These are phyloP conservation scores for Cherax destructor DNA, from an alignment of 1,140 invertebrate species.

Conservation along the genomic window DNA sequence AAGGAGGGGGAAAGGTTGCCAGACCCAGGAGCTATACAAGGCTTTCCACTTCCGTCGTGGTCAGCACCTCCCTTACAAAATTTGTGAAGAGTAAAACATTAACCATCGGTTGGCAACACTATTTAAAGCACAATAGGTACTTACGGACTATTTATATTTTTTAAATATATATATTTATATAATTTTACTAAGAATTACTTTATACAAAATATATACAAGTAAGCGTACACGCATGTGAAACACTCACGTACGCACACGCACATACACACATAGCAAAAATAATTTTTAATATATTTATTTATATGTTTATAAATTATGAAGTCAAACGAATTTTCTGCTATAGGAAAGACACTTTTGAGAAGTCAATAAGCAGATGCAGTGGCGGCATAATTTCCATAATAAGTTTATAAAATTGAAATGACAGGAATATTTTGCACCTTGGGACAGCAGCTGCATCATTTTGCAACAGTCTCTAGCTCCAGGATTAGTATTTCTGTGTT, in stretches of 20 bases:
- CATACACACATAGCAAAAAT: not conserved
- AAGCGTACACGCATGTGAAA: not conserved
- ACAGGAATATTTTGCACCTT: too few species aligned
- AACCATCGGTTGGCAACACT: conserved; percentile 21
- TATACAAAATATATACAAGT: conserved; percentile 65
- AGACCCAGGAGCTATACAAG: not conserved
- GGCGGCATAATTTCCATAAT: too few species aligned
- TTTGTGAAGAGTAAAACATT: too few species aligned
- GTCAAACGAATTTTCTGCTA: conserved; percentile 11
- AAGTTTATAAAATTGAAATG: too few species aligned
- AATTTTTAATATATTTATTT: not conserved
- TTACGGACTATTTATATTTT: not conserved
- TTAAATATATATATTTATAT: conserved; percentile 19
- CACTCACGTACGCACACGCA: not conserved
- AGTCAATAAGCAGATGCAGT: not conserved
- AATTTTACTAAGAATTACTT: conserved; percentile 58
- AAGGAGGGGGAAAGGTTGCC: not conserved
- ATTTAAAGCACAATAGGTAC: conserved; percentile 34
- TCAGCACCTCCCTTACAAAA: too few species aligned
- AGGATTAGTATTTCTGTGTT: too few species aligned
- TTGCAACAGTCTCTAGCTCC: too few species aligned
- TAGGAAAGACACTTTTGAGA: not conserved
- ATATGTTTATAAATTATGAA: conserved; percentile 49
- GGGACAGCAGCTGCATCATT: too few species aligned
- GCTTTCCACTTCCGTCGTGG: too few species aligned